Conservation (phyloP, 2,113 vertebrate genomes). For the Merops nubicus region DNA sequence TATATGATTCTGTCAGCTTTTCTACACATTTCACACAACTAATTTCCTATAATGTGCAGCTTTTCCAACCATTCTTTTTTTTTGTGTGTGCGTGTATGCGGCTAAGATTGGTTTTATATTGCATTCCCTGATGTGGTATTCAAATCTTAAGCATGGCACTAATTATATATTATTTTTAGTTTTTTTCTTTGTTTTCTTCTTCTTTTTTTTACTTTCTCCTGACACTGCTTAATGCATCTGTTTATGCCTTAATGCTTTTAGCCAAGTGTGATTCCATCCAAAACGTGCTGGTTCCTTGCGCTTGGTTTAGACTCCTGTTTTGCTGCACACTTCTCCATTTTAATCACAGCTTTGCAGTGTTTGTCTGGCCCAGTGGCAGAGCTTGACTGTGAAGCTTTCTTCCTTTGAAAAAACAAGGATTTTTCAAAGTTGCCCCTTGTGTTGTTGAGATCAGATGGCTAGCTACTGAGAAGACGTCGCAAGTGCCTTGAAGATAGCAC, state of each 20-base stretch:
- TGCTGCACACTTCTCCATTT: neutral
- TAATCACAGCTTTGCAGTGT: neutral
- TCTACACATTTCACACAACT: slow-evolving; percentile 10
- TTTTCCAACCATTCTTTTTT: neutral
- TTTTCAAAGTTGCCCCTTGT: neutral
- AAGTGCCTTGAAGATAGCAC: neutral
- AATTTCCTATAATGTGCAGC: slow-evolving; percentile 15
- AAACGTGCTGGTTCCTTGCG: neutral
- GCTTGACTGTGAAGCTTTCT: neutral
- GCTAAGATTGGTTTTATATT: slow-evolving; percentile 9
- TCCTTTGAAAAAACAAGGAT: neutral
- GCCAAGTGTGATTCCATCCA: neutral
- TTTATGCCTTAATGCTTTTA: neutral
- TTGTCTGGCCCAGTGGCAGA: neutral
- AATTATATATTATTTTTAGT: neutral
- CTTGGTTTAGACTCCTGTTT: neutral
- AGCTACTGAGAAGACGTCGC: neutral
- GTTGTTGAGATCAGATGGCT: neutral
- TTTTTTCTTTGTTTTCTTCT: no score
- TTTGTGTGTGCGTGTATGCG: neutral
- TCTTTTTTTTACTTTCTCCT: neutral
- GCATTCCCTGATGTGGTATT: neutral
- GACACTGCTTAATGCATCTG: slow-evolving; percentile 4
- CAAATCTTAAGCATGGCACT: neutral
- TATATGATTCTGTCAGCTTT: slow-evolving; percentile 49